Evolutionary conservation across 2,113 vertebrate species (phyloP), one percentile per base, ranked within the genome.

Genomic region (Formicarius rufipectus): DNA sequence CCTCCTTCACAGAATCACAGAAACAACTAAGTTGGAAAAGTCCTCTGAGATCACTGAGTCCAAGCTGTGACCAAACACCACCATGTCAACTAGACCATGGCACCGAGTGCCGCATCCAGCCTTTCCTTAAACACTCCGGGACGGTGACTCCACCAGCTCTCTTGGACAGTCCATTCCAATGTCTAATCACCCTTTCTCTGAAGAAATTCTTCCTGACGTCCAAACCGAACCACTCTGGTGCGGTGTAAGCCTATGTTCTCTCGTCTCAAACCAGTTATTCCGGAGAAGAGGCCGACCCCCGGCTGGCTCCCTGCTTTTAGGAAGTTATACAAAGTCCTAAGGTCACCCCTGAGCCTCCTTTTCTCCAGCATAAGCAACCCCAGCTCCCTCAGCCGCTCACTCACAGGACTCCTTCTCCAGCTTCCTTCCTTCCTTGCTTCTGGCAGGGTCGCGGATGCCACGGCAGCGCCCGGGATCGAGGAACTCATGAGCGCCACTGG

Each of bases 41-140:
- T 39, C 23, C 60, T 81, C 37, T 52, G 78, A 90, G 30, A 83
- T 27, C 13, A 35, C 15, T 9, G 12, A 76, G 35, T 27, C 21
- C 25, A 63, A 42, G 6, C 47, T 42, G 2, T 13, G 25, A 23
- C n/a, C 0, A 0, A 62, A 83, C 47, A 75, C 9, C 62, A 83
- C 55, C 25, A 5, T 5, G 10, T 37, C 35, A 76, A 47, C 11
- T 12, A 62, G 30, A 76, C 17, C 40, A 35, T 1, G 8, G 56
- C 49, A 55, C n/a, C 20, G 30, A 40, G 14, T 30, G n/a, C 15
- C 16, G 55, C 15, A 16, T 63, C 30, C 20, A 55, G n/a, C 47
- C 47, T n/a, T 63, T 71, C 47, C 47, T 47, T 40, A 75, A 76
- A 76, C n/a, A 68, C 39, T 9, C 40, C 17, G 14, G 16, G 23